Evolutionary conservation across 1,140 invertebrate genomes (phyloP).

Genomic region (Sinella curviseta): DNA sequence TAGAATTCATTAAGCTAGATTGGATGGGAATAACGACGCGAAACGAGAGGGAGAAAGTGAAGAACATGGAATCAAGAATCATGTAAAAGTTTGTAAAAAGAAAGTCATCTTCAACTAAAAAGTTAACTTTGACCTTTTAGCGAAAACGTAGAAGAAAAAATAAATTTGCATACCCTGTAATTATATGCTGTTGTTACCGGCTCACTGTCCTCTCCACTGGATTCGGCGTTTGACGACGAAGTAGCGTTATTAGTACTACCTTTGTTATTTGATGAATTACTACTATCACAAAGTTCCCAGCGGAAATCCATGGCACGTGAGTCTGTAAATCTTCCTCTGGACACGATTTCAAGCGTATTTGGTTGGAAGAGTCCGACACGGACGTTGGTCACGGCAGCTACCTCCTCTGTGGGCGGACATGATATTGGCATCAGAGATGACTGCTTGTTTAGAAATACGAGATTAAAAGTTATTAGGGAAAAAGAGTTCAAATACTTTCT

Average conservation of each 20-base stretch:
- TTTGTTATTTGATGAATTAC: not conserved
- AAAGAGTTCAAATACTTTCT: not conserved
- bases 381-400: conserved; percentile 7
- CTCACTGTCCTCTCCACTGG: not conserved
- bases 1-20: too few relatives aligned
- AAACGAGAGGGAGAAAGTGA: too few relatives aligned
- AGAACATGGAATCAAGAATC: too few relatives aligned
- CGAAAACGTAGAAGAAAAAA: too few relatives aligned
- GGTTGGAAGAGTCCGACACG: conserved; percentile 10
- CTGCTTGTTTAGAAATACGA: too few relatives aligned
- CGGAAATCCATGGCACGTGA: conserved; percentile 7
- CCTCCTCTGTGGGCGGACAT: conserved; percentile 10
- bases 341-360: conserved; percentile 23
- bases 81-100: too few relatives aligned
- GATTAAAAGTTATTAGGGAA: too few relatives aligned
- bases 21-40: too few relatives aligned
- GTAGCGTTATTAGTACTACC: not conserved
- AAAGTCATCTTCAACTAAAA: too few relatives aligned
- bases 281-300: conserved; percentile 4
- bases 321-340: conserved; percentile 7
- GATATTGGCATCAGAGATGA: not conserved
- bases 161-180: not conserved
- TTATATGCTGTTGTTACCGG: not conserved
- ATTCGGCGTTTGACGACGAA: not conserved
- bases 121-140: too few relatives aligned